These are phyloP conservation scores for Bolinopsis microptera DNA, from an alignment of 37 sponge, comb jelly and placozoan species.

Conservation along the genomic window DNA sequence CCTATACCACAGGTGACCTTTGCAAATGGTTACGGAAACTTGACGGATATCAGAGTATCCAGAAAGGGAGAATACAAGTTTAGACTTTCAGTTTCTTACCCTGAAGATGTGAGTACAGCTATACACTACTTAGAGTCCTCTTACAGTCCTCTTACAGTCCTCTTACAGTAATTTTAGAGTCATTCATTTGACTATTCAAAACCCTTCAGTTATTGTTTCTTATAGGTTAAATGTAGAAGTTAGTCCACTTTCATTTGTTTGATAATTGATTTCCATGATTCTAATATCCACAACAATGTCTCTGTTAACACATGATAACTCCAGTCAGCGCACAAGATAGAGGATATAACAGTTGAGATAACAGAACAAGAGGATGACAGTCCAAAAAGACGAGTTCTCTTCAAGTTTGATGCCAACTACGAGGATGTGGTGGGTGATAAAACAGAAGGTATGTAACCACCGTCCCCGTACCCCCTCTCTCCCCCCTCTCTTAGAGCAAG, in stretches of 20 bases:
- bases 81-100: conserved; percentile 13
- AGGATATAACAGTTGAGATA: background rate
- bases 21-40: conserved; percentile 28
- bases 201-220: too few relatives aligned
- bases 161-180: too few relatives aligned
- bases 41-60: conserved; percentile 41
- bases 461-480: too few relatives aligned
- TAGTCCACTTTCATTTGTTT: too few relatives aligned
- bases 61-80: conserved; percentile 39
- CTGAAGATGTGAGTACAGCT: background rate
- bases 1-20: conserved; percentile 46
- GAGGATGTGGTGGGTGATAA: background rate
- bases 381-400: background rate
- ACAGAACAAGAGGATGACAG: conserved; percentile 46
- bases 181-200: too few relatives aligned
- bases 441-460: background rate
- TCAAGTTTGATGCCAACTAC: conserved; percentile 56
- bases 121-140: too few relatives aligned
- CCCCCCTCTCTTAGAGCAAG: too few relatives aligned
- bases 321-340: background rate
- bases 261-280: too few relatives aligned
- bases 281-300: too few relatives aligned
- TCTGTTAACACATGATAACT: too few relatives aligned
- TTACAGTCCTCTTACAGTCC: too few relatives aligned
- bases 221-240: too few relatives aligned